Conservation (phyloP, 2,113 vertebrate genomes). For the Hippocampus mohnikei region DNA sequence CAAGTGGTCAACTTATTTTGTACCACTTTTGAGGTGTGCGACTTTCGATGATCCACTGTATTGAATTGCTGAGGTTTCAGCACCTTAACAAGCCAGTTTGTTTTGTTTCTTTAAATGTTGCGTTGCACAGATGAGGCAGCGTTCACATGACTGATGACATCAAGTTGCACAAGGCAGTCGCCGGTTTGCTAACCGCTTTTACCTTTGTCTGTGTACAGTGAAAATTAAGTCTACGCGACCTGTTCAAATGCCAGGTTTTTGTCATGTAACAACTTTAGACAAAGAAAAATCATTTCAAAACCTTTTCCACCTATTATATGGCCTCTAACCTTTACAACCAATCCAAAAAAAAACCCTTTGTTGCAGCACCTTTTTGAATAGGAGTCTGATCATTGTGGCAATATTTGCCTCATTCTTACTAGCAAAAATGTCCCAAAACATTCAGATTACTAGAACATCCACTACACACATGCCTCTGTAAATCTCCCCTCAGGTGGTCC, state of each 20-base stretch:
- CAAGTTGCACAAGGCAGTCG: constrained; percentile 21
- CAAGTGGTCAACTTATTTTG: background rate
- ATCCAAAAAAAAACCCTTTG: too few species aligned
- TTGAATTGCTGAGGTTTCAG: background rate
- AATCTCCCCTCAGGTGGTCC: background rate
- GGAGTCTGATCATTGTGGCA: too few species aligned
- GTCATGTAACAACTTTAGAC: too few species aligned
- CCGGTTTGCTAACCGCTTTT: constrained; percentile 34
- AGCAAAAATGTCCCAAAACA: background rate
- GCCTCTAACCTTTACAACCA: too few species aligned
- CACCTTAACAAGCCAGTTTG: background rate
- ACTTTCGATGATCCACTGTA: background rate
- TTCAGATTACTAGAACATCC: background rate
- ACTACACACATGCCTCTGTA: background rate
- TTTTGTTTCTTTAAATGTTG: constrained; percentile 13
- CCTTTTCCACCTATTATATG: background rate
- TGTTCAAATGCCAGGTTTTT: background rate
- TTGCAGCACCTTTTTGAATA: too few species aligned
- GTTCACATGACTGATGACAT: constrained; percentile 35
- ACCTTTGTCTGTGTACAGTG: constrained; percentile 4
- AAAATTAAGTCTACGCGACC: background rate
- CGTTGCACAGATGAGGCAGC: background rate
- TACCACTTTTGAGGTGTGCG: background rate
- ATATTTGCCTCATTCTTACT: background rate
- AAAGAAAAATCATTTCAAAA: background rate